Conservation (phyloP, 2,113 vertebrate genomes). For the Psittacula cyanocephala region DNA sequence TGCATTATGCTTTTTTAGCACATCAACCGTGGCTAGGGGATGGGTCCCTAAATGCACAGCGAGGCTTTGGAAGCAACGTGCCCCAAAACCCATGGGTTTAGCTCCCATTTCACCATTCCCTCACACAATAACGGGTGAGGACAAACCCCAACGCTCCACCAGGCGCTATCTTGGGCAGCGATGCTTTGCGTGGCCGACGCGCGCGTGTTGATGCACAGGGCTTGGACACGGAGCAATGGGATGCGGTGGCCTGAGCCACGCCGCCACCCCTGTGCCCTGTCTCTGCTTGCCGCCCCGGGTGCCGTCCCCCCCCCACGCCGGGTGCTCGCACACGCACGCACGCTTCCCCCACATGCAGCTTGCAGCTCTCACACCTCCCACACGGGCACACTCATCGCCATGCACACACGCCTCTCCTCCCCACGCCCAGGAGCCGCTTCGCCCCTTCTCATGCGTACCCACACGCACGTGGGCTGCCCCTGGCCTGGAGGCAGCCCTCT, state of each 20-base stretch:
- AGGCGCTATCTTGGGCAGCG: neutral
- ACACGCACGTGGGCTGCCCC: neutral
- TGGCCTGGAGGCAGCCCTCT: rapidly evolving
- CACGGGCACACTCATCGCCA: neutral
- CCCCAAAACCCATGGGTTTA: neutral
- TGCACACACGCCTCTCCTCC: constrained; percentile 19
- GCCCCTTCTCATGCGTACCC: neutral
- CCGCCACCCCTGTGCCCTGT: neutral
- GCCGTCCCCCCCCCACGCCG: neutral
- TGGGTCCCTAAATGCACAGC: neutral
- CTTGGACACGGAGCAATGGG: neutral
- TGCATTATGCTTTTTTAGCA: neutral
- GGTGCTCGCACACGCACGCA: neutral
- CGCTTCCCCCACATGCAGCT: neutral
- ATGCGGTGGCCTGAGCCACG: neutral
- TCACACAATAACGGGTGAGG: rapidly evolving
- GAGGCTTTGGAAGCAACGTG: neutral
- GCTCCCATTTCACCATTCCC: neutral
- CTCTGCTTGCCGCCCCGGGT: neutral
- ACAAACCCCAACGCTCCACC: neutral
- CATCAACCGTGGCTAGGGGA: neutral
- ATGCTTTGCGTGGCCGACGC: neutral
- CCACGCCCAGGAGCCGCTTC: neutral
- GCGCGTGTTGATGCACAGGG: neutral
- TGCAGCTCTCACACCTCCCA: constrained; percentile 38